Percentiles rank a stretch among this genome's conserved stretches.
Conservation (phyloP, 92 coral and sea anemone genomes). For the Phenganax marumi region DNA sequence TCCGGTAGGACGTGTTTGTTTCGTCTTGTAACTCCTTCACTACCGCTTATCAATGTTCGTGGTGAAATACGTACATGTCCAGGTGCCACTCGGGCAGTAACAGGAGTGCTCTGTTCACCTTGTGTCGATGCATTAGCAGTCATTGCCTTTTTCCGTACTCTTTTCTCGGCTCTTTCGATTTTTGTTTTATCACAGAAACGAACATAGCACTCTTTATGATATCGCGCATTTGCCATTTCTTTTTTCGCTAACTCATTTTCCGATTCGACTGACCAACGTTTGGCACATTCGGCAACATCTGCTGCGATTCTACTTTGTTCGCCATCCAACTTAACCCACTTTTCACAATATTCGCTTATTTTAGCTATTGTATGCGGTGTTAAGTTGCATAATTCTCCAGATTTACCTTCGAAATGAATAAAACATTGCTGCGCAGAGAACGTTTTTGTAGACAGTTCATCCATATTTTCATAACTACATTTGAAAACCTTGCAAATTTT, state of each 20-base stretch:
- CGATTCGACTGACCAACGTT: slow-evolving; percentile 14
- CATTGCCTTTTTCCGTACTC: background rate
- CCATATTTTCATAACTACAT: no score
- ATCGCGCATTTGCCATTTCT: no score
- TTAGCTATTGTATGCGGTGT: background rate
- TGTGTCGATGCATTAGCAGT: background rate
- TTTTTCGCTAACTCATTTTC: background rate
- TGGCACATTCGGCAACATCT: slow-evolving; percentile 8
- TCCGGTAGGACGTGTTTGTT: slow-evolving; percentile 35
- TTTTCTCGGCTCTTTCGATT: slow-evolving; percentile 4
- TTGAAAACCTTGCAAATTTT: no score
- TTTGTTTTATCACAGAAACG: background rate
- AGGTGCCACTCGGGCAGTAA: no score
- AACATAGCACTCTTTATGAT: slow-evolving; percentile 18
- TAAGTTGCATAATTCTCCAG: background rate
- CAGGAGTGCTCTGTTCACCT: no score
- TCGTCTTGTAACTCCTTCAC: background rate
- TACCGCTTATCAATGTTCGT: slow-evolving; percentile 8
- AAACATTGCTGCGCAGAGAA: background rate
- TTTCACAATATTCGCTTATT: background rate
- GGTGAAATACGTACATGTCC: background rate
- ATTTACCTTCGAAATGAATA: background rate
- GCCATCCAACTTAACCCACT: background rate
- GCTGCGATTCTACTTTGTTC: slow-evolving; percentile 6
- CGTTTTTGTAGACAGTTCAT: no score